A percentile compares a stretch with the other conserved stretches of the same genome.
These are phyloP conservation scores for Drosophila yakuba DNA, from an alignment of 1,140 invertebrate genomes.

Conservation along the genomic window DNA sequence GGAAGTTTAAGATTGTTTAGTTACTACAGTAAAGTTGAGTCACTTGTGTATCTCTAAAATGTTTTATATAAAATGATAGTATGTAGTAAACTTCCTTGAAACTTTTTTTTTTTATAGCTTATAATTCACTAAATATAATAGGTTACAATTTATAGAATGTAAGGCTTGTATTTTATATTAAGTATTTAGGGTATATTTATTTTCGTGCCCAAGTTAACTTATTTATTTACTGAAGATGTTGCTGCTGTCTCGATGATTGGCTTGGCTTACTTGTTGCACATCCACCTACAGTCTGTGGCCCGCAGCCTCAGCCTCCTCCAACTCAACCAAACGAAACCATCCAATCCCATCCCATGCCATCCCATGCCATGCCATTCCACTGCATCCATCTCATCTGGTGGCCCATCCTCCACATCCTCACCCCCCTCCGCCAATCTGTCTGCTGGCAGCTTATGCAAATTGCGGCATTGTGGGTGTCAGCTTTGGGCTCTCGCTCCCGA, in stretches of 20 bases:
- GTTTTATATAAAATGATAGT: no score
- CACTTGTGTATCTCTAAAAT: no score
- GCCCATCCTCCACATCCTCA: constrained; percentile 24
- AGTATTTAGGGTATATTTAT: constrained; percentile 24
- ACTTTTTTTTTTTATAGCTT: no score
- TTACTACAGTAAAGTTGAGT: no score
- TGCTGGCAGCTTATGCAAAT: constrained; percentile 80
- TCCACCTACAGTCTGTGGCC: constrained; percentile 23
- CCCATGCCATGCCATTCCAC: constrained; percentile 2
- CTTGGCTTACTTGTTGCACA: constrained; percentile 71
- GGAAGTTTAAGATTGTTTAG: no score
- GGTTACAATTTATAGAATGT: no score
- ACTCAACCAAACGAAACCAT: constrained; percentile 1
- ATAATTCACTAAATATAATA: no score
- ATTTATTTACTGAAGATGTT: constrained; percentile 51
- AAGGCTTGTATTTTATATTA: no score
- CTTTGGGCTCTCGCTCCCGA: constrained; percentile 36
- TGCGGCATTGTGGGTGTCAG: constrained; percentile 78
- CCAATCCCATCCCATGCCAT: constrained; percentile 1
- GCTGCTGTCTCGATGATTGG: constrained; percentile 54
- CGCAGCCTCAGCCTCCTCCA: neutral
- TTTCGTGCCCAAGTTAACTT: neutral
- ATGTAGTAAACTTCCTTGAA: no score
- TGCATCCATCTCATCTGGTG: constrained; percentile 19
- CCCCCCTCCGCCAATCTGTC: constrained; percentile 37